Base-by-base conservation (phyloP, 2,113 vertebrate genomes). In the Xyliphius kryptos region DNA sequence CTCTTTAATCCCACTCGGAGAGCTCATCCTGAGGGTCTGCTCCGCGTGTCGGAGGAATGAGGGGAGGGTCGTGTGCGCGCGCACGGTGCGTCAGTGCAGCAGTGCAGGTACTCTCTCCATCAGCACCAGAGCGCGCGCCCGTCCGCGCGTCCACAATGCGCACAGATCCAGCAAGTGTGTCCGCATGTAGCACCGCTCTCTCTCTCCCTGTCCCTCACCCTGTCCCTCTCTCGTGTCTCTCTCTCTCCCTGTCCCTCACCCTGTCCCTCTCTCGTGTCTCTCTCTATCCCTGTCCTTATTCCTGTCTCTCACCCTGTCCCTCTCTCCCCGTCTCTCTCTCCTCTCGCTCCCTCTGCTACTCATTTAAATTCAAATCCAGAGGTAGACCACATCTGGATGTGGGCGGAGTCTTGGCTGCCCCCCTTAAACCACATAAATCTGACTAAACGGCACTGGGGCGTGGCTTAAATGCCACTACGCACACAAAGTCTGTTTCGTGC, bases 1-100 rank as follows among this genome's bases (percentile, higher is more conserved):
- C 69, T 97, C 95, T 83, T 97, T 98, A 86, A 88, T 93, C 71
- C 91, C 95, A 69, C 90, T 90, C 73, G 97, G 89, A 6, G 95
- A 98, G 89, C 91, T 96, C 95, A 98, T 98, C 83, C 76, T 92
- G 86, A 80, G 82, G 76, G 16, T 19, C 15, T 47, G 10, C 7
- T 32, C 5, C 11, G 44, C 12, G 6, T 20, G n/a, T 14, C 22
- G 19, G 2, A 4, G 1, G 12, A 80, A 17, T 81, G 59, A 71
- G 81, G 11, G 21, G 1, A 1, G 49, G 65, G 84, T 74, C 80
- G 79, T 85, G 69, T 63, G 46, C 48, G 48, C 21, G 60, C 37
- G 26, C 9, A 2, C n/a, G 38, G 8, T 52, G 57, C 57, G 44
- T n/a, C 15, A 26, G 15, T 38, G 44, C 11, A 32, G 32, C 44